Evolutionary conservation across 2,797 vertebrate genomes (phyloP).

Genomic region (Phrynocephalus vlangalii): DNA sequence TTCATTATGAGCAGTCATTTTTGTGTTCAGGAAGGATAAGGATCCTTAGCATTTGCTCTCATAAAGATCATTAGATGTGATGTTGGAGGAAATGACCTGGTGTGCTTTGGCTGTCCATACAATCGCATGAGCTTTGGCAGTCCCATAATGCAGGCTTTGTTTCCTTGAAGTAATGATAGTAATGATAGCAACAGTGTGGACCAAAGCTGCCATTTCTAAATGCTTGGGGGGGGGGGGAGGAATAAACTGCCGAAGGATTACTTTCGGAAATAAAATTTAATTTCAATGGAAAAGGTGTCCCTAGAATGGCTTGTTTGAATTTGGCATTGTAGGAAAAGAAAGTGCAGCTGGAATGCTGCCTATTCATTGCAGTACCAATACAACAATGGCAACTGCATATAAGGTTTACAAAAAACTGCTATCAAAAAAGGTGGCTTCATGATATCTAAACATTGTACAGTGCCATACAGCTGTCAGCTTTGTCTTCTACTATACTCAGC

Average conservation of each 20-base stretch:
- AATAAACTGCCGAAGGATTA: neutral
- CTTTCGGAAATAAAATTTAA: neutral
- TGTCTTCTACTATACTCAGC: neutral
- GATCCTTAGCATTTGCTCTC: neutral
- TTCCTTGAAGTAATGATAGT: neutral
- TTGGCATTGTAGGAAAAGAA: neutral
- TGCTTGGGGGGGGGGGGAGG: neutral
- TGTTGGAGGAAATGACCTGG: neutral
- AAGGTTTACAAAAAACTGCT: neutral
- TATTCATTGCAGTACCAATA: neutral
- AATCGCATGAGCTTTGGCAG: conserved; percentile 32
- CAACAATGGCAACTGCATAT: neutral
- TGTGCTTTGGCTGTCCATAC: neutral
- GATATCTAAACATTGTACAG: neutral
- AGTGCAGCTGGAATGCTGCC: neutral
- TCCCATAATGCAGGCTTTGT: neutral
- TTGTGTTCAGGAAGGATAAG: neutral
- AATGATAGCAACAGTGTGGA: neutral
- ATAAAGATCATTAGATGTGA: neutral
- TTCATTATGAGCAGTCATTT: neutral
- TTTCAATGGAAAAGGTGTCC: neutral
- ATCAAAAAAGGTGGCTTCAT: neutral
- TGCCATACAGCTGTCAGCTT: neutral
- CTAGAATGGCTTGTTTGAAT: neutral
- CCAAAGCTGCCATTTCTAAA: neutral